phyloP scores from a whole-genome alignment of 2,113 vertebrate genomes.

The Pogona vitticeps region DNA sequence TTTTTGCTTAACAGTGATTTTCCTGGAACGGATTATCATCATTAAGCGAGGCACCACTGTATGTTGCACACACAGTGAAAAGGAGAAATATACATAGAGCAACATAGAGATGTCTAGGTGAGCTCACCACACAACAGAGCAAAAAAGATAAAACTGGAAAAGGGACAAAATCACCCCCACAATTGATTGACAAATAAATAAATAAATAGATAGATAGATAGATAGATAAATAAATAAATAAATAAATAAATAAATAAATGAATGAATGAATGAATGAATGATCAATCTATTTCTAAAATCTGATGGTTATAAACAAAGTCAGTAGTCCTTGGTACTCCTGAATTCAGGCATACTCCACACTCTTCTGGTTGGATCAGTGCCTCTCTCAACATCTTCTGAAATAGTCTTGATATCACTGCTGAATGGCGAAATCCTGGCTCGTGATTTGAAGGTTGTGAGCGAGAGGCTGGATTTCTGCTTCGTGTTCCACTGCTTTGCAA shows the following conservation, averaged over 20 bases:
- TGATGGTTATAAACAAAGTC: slow-evolving; percentile 49
- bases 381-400: slow-evolving; percentile 92
- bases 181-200: slow-evolving; percentile 26
- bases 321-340: slow-evolving; percentile 77
- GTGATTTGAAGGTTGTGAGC: slow-evolving; percentile 84
- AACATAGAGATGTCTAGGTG: not conserved
- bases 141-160: slow-evolving; percentile 18
- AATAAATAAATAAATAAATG: slow-evolving; percentile 56
- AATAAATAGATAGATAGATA: slow-evolving; percentile 20
- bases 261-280: slow-evolving; percentile 37
- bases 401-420: slow-evolving; percentile 91
- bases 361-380: slow-evolving; percentile 72
- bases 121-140: not conserved
- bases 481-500: slow-evolving; percentile 90
- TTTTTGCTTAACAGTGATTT: no score
- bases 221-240: not conserved
- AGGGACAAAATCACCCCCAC: slow-evolving; percentile 28
- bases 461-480: slow-evolving; percentile 85
- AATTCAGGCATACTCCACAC: slow-evolving; percentile 96
- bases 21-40: no score
- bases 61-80: not conserved
- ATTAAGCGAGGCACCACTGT: no score
- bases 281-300: slow-evolving; percentile 45
- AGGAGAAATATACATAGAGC: not conserved
- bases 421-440: slow-evolving; percentile 90